Conservation (phyloP, 2,113 vertebrate genomes). For the Paralichthys olivaceus region DNA sequence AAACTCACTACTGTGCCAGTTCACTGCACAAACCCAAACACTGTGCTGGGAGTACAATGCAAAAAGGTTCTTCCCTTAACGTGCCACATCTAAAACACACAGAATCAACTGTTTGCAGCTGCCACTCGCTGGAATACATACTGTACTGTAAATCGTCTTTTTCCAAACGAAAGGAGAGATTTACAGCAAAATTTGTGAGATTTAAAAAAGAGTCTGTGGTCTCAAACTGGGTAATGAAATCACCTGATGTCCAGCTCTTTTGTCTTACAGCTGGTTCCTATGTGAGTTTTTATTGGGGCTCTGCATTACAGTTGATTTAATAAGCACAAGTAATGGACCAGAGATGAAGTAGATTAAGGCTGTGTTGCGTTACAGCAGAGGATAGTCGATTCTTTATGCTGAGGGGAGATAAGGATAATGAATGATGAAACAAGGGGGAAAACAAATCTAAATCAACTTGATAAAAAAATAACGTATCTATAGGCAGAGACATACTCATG, state of each 20-base stretch:
- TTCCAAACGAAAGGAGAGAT: conserved; percentile 3
- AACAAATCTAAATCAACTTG: conserved; percentile 33
- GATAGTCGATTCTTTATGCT: conserved; percentile 15
- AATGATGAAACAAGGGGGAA: conserved; percentile 41
- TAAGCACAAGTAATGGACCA: conserved; percentile 45
- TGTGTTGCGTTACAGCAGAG: conserved; percentile 21
- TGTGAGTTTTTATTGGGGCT: conserved; percentile 25
- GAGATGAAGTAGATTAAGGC: conserved; percentile 33
- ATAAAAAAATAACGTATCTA: conserved; percentile 8
- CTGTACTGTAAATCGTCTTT: neutral
- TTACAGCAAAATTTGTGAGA: neutral
- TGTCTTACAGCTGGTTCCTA: neutral
- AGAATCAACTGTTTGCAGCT: neutral
- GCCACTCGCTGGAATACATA: neutral
- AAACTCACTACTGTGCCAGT: conserved; percentile 18
- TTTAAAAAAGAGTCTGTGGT: neutral
- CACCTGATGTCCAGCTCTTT: conserved; percentile 12
- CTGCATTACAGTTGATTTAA: conserved; percentile 58
- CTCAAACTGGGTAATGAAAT: neutral
- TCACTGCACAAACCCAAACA: conserved; percentile 10
- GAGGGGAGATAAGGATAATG: conserved; percentile 48
- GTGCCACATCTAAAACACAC: conserved; percentile 2
- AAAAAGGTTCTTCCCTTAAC: neutral
- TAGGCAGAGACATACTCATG: neutral
- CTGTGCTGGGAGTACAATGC: neutral